Evolutionary conservation across 1,140 invertebrate species (phyloP), one percentile per base, ranked within the genome.

Genomic region (Choristoneura fumiferana): DNA sequence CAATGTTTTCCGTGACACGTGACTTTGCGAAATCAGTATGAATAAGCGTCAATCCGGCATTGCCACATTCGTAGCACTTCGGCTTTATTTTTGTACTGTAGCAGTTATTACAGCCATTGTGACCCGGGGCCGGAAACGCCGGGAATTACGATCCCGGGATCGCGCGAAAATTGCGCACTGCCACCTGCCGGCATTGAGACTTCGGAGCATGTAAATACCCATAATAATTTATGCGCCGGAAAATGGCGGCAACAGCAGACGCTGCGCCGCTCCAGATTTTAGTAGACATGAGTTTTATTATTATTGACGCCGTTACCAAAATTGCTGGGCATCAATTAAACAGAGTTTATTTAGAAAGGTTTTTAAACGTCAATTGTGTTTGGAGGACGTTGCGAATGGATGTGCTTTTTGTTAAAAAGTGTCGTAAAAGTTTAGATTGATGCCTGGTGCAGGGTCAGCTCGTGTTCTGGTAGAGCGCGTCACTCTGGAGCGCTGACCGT

Each of bases 381-480:
- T 6, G 22, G 22, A 2, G 22, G 22, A 29, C 2, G 22, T 29
- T 29, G 22, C 22, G 22, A 29, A 29, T 6, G 22, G 6, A 29
- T 6, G 22, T 6, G 2, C 22, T 29, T 29, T 29, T 6, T 29
- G 22, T 29, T 3, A 29, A 29, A 29, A 29, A 29, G 22, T 29
- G 22, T 29, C 22, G 22, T 29, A 29, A 29, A 29, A 29, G 2
- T 29, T 6, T 29, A 29, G 22, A 29, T 29, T 29, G 22, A 29
- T 29, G 22, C 22, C 2, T 6, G 2, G 2, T 29, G 22, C 22
- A 29, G 22, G 22, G 22, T 29, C 22, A 62, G 60, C 62, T 67
- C 58, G 65, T 71, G 76, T 76, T 65, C 67, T 65, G 57, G 64
- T 65, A 38, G 43, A 71, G 58, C 53, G 64, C 58, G 62, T 63